These are phyloP conservation scores for Drosophila incognita DNA, from an alignment of 2,888 invertebrate species.

Conservation along the genomic window DNA sequence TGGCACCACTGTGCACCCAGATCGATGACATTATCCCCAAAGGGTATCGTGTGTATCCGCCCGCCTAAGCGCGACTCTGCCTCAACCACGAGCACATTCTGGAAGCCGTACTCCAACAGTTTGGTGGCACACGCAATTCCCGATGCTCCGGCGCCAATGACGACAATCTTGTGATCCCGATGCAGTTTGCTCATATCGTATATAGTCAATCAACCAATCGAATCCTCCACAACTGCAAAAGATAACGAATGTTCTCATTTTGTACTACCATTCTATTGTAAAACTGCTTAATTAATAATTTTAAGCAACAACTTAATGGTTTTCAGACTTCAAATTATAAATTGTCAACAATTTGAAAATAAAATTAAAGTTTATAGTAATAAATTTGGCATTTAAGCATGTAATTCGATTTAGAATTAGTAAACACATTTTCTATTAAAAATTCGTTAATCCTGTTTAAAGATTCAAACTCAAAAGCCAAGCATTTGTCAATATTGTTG, in stretches of 20 bases:
- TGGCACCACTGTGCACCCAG: slow-evolving; percentile 85
- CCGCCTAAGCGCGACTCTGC: slow-evolving; percentile 89
- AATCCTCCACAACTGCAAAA: slow-evolving; percentile 23
- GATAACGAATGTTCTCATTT: not conserved
- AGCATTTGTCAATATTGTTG: not conserved
- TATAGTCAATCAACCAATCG: not conserved
- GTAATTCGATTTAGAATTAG: too few relatives aligned
- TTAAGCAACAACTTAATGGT: not conserved
- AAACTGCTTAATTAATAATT: not conserved
- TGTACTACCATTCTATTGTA: not conserved
- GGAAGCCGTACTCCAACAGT: slow-evolving; percentile 85
- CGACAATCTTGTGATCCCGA: slow-evolving; percentile 78
- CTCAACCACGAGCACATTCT: slow-evolving; percentile 87
- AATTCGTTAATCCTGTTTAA: not conserved
- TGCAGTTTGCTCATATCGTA: slow-evolving; percentile 58
- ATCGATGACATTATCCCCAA: slow-evolving; percentile 86
- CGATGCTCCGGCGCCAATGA: slow-evolving; percentile 85
- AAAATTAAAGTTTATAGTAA: too few relatives aligned
- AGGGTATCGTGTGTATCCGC: slow-evolving; percentile 86
- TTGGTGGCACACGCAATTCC: slow-evolving; percentile 85
- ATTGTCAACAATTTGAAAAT: too few relatives aligned
- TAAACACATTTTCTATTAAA: not conserved
- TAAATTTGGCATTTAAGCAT: too few relatives aligned
- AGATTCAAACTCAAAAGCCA: not conserved
- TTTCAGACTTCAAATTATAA: not conserved